phyloP scores from a whole-genome alignment of 92 coral and sea anemone species.

The Blastomussa wellsi region DNA sequence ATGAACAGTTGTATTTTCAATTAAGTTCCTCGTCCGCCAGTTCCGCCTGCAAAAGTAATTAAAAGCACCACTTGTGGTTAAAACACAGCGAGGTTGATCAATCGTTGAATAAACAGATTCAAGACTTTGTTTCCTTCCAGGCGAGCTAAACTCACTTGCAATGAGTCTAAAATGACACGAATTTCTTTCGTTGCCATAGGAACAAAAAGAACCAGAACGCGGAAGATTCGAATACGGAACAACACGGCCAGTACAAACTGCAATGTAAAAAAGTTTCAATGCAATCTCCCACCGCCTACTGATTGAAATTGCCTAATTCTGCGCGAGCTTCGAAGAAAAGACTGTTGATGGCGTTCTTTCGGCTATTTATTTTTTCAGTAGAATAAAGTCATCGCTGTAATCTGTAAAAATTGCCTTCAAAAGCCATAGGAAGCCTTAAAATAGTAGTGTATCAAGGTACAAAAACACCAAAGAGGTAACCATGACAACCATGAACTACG shows the following conservation, averaged over 20 bases:
- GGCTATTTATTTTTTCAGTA: too few species aligned
- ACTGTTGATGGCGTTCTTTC: not conserved
- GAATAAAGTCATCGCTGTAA: too few species aligned
- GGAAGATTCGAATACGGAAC: too few species aligned
- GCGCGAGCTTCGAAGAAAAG: not conserved
- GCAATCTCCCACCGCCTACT: not conserved
- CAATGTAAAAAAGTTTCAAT: too few species aligned
- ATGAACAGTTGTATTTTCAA: conserved; percentile 6
- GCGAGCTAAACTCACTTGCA: not conserved
- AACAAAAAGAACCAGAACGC: not conserved
- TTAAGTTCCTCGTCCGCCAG: not conserved
- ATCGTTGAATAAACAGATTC: not conserved
- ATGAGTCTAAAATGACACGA: too few species aligned
- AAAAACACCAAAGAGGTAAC: too few species aligned
- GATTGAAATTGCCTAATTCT: not conserved
- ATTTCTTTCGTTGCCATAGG: not conserved
- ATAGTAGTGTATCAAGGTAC: too few species aligned
- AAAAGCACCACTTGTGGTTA: not conserved
- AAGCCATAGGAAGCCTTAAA: too few species aligned
- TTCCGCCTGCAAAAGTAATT: conserved; percentile 15
- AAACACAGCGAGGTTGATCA: not conserved
- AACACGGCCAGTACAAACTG: too few species aligned
- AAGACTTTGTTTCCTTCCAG: not conserved
- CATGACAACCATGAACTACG: too few species aligned
- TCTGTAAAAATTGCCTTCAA: too few species aligned